A percentile compares a stretch with the other conserved stretches of the same genome.
Conservation (phyloP, 2,113 vertebrate species). For the Nibea coibor region DNA sequence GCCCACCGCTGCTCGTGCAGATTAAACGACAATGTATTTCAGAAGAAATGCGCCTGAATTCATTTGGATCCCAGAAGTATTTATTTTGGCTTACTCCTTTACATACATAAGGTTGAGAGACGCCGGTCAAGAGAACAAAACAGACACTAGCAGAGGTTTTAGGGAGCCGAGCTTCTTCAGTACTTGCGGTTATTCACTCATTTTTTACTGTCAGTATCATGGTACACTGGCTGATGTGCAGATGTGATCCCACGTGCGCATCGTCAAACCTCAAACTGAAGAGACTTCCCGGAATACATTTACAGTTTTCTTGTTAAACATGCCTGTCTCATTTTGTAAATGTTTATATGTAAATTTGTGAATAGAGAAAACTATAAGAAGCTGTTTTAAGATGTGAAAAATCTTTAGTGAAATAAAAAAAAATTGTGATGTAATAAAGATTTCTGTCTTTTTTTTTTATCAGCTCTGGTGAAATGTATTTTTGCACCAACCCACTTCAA, state of each 20-base stretch:
- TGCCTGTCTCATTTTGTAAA: slow-evolving; percentile 70
- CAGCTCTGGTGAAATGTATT: not conserved
- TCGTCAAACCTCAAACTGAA: slow-evolving; percentile 63
- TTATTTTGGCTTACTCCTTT: not conserved
- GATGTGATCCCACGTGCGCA: slow-evolving; percentile 38
- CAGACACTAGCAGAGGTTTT: not conserved
- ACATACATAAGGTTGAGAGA: not conserved
- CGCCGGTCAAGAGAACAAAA: not conserved
- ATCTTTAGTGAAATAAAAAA: slow-evolving; percentile 72
- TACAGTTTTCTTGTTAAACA: slow-evolving; percentile 50
- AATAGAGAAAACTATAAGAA: slow-evolving; percentile 80
- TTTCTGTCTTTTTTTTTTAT: slow-evolving; percentile 22
- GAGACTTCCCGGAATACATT: slow-evolving; percentile 46
- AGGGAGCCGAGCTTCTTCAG: slow-evolving; percentile 58
- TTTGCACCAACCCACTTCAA: slow-evolving; percentile 8
- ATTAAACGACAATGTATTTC: not conserved
- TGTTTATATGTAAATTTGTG: slow-evolving; percentile 83
- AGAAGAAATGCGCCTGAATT: not conserved
- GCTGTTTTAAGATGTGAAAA: slow-evolving; percentile 80
- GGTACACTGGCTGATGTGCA: slow-evolving; percentile 70
- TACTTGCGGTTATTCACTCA: slow-evolving; percentile 26
- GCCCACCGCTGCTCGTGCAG: not conserved
- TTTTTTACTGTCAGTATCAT: slow-evolving; percentile 37
- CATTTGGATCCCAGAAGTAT: not conserved
- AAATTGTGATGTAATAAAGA: slow-evolving; percentile 54